These are phyloP conservation scores for Potorous gilbertii DNA, from an alignment of 2,797 vertebrate genomes.

Conservation along the genomic window DNA sequence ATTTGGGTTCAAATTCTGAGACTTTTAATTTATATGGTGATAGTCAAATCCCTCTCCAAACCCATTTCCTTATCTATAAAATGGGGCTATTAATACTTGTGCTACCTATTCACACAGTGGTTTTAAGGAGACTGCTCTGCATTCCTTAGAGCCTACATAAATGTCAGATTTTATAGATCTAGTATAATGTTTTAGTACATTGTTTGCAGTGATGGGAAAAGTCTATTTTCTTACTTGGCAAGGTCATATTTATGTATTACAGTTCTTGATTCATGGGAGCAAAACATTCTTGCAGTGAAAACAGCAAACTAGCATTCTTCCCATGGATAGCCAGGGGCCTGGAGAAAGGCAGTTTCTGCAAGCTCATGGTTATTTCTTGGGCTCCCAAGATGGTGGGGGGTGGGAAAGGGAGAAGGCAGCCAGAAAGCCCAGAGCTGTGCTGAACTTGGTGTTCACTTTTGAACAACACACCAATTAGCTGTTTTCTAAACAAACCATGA, in stretches of 20 bases:
- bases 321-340: neutral
- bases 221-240: neutral
- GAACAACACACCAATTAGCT: neutral
- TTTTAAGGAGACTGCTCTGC: neutral
- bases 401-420: neutral
- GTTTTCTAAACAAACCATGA: conserved; percentile 3
- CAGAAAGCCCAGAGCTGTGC: neutral
- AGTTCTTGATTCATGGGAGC: neutral
- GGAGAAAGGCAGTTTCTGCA: neutral
- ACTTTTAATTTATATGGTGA: neutral
- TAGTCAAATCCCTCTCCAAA: neutral
- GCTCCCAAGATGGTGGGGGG: neutral
- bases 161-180: neutral
- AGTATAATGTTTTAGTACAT: neutral
- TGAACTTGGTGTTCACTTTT: neutral
- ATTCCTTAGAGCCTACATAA: neutral
- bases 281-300: neutral
- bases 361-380: neutral
- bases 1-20: neutral
- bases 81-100: neutral
- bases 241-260: neutral
- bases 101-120: neutral
- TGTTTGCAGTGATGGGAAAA: conserved; percentile 1
- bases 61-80: neutral
- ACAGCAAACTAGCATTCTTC: neutral